Conservation (phyloP, 2,797 vertebrate genomes). For the Dendrocincla tyrannina region DNA sequence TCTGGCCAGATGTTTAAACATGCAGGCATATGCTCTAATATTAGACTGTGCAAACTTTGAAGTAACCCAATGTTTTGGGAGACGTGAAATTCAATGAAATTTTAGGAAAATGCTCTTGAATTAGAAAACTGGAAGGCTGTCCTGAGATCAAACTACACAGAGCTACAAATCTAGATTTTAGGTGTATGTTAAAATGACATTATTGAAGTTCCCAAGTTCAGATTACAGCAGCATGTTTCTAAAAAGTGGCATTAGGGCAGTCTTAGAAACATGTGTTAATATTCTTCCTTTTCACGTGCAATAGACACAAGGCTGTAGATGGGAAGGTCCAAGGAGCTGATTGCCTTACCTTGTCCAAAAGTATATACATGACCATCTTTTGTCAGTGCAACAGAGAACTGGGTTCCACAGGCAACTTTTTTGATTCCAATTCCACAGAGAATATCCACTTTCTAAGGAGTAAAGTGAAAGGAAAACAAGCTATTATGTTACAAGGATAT, state of each 20-base stretch:
- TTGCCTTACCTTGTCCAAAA: slow-evolving; percentile 82
- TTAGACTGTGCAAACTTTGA: neutral
- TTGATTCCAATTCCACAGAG: slow-evolving; percentile 86
- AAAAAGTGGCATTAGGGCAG: neutral
- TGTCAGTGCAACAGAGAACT: slow-evolving; percentile 84
- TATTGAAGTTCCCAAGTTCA: neutral
- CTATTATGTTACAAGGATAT: neutral
- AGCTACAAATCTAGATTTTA: neutral
- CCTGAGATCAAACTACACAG: neutral
- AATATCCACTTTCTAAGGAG: slow-evolving; percentile 81
- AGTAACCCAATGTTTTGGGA: neutral
- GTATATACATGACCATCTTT: slow-evolving; percentile 85
- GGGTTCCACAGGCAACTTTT: slow-evolving; percentile 85
- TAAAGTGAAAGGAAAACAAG: slow-evolving; percentile 10
- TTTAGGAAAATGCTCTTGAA: neutral
- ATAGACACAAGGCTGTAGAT: neutral
- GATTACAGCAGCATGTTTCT: neutral
- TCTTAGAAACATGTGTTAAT: neutral
- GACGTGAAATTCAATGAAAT: neutral
- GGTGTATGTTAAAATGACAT: neutral
- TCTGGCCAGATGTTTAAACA: neutral
- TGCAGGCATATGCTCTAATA: neutral
- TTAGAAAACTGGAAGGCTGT: neutral
- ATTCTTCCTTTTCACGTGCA: neutral
- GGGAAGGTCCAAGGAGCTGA: neutral